phyloP scores from a whole-genome alignment of 1,140 invertebrate species.

The Macrosteles quadrilineatus region DNA sequence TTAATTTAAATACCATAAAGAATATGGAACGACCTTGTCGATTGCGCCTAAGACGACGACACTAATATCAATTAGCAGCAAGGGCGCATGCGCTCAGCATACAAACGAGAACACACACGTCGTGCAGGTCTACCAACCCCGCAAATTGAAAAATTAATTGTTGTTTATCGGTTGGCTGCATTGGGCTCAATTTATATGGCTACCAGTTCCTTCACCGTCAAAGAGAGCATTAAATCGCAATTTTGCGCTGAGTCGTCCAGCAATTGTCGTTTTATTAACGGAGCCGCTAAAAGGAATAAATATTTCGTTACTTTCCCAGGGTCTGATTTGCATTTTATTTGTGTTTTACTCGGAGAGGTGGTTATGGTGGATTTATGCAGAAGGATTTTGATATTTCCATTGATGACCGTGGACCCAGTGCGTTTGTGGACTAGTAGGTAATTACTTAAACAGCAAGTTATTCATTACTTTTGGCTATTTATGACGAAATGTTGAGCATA shows the following conservation, averaged over 20 bases:
- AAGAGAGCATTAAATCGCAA: constrained; percentile 19
- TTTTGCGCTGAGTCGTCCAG: constrained; percentile 2
- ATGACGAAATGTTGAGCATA: too few species aligned
- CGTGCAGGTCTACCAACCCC: not conserved
- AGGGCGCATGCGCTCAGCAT: not conserved
- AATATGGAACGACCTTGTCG: not conserved
- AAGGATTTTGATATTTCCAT: too few species aligned
- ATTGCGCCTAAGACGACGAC: not conserved
- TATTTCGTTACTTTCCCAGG: too few species aligned
- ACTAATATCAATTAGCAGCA: constrained; percentile 3
- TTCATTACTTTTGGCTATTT: too few species aligned
- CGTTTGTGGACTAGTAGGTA: too few species aligned
- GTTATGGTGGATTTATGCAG: too few species aligned
- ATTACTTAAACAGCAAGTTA: too few species aligned
- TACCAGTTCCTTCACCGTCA: not conserved
- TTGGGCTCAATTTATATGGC: constrained; percentile 1
- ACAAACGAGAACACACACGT: constrained; percentile 8
- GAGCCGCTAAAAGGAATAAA: too few species aligned
- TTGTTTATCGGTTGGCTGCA: constrained; percentile 19
- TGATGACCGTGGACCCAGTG: too few species aligned
- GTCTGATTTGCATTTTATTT: too few species aligned
- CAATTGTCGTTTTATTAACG: too few species aligned
- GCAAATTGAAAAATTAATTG: constrained; percentile 23
- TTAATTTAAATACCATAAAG: constrained; percentile 15
- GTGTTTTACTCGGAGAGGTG: too few species aligned